These are phyloP conservation scores for Rhagium mordax DNA, from an alignment of 2,888 invertebrate genomes.

Conservation along the genomic window DNA sequence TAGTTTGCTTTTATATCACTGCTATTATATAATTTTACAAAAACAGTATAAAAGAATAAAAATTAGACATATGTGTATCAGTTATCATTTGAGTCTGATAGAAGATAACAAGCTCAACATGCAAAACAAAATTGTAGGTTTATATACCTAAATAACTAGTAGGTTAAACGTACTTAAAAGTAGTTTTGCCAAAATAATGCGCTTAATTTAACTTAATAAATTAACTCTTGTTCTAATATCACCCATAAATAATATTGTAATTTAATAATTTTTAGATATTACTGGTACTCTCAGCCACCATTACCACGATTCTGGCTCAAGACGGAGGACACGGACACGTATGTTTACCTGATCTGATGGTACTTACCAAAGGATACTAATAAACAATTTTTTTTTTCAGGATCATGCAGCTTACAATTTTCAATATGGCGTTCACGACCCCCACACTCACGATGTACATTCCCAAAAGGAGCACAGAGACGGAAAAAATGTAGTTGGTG, in stretches of 20 bases:
- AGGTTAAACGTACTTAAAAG: no score
- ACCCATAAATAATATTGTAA: no score
- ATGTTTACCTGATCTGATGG: not conserved
- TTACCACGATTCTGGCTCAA: not conserved
- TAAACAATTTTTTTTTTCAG: not conserved
- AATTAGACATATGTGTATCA: no score
- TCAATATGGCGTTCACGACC: constrained; percentile 66
- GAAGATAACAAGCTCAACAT: not conserved
- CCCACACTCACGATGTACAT: constrained; percentile 66
- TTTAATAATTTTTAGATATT: not conserved
- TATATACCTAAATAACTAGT: no score
- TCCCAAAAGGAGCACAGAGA: constrained; percentile 64
- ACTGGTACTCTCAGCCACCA: not conserved
- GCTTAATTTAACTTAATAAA: no score
- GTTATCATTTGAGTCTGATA: not conserved
- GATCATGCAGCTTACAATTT: constrained; percentile 61
- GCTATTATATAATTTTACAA: not conserved
- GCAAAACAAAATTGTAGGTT: not conserved
- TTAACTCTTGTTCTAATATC: no score
- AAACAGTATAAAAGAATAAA: no score
- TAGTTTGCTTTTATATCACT: not conserved
- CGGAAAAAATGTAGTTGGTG: constrained; percentile 64
- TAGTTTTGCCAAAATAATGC: no score
- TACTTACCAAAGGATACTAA: not conserved
- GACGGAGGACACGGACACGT: not conserved